These are phyloP conservation scores for Rhynchomys soricoides DNA, from an alignment of 2,113 vertebrate genomes.

Conservation along the genomic window DNA sequence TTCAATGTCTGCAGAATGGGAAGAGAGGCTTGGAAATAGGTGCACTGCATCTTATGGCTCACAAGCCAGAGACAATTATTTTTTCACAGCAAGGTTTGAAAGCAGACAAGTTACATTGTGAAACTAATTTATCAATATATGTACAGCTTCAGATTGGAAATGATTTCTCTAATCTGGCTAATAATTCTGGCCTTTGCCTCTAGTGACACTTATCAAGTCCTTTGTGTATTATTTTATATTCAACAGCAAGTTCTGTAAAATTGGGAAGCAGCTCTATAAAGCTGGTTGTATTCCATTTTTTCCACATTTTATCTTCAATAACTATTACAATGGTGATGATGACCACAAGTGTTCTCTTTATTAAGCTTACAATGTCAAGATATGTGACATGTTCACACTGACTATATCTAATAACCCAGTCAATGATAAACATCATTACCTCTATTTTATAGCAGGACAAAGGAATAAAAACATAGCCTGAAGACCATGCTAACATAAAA, in stretches of 20 bases:
- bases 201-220: background rate
- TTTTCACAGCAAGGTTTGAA: background rate
- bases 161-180: background rate
- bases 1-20: background rate
- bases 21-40: background rate
- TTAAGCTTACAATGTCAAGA: background rate
- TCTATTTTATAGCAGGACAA: background rate
- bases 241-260: background rate
- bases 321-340: background rate
- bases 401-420: background rate
- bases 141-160: background rate
- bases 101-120: background rate
- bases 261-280: background rate
- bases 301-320: background rate
- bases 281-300: background rate
- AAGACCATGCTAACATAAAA: background rate
- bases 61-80: background rate
- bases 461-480: background rate
- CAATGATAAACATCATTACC: background rate
- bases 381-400: background rate
- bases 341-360: background rate
- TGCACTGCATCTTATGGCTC: background rate
- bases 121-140: background rate
- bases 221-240: background rate
- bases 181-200: background rate